A percentile compares a stretch with the other conserved stretches of the same genome.
phyloP scores from a whole-genome alignment of 2,888 invertebrate genomes.

The Eristalis arbustorum region DNA sequence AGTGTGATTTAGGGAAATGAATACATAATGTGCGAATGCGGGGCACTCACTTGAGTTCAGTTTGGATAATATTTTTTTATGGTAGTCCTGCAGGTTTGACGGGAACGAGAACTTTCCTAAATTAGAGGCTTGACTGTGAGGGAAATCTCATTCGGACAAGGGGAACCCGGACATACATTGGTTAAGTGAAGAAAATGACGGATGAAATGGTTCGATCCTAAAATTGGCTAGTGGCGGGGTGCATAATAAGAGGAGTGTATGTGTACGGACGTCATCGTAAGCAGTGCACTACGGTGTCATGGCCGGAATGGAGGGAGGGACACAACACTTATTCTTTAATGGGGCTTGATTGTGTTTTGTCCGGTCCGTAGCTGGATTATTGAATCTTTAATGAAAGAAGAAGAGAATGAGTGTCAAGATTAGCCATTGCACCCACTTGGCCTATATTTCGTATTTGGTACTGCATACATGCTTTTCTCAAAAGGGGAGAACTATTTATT shows the following conservation, averaged over 20 bases:
- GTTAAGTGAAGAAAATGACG: conserved; percentile 25
- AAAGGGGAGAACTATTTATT: too few relatives aligned
- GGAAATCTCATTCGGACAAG: conserved; percentile 25
- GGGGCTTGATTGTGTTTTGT: background rate
- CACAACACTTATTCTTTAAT: background rate
- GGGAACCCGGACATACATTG: background rate
- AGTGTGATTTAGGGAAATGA: conserved; percentile 59
- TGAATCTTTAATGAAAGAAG: too few relatives aligned
- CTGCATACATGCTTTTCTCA: too few relatives aligned
- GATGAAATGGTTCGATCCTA: background rate
- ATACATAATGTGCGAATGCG: conserved; percentile 59
- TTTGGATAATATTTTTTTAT: conserved; percentile 31
- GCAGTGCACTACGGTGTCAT: conserved; percentile 25
- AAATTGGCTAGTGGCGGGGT: conserved; percentile 13
- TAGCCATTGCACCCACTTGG: too few relatives aligned
- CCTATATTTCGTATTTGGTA: too few relatives aligned
- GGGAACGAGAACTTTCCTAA: conserved; percentile 23
- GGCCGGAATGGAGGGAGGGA: background rate
- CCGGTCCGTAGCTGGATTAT: too few relatives aligned
- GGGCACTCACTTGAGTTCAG: conserved; percentile 46
- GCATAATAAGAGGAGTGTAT: conserved; percentile 36
- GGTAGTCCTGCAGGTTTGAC: conserved; percentile 17
- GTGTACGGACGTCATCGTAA: background rate
- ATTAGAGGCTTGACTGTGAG: conserved; percentile 56
- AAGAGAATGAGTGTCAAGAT: too few relatives aligned